phyloP scores from a whole-genome alignment of 2,888 invertebrate genomes.

The Amphipyra tragopoginis region DNA sequence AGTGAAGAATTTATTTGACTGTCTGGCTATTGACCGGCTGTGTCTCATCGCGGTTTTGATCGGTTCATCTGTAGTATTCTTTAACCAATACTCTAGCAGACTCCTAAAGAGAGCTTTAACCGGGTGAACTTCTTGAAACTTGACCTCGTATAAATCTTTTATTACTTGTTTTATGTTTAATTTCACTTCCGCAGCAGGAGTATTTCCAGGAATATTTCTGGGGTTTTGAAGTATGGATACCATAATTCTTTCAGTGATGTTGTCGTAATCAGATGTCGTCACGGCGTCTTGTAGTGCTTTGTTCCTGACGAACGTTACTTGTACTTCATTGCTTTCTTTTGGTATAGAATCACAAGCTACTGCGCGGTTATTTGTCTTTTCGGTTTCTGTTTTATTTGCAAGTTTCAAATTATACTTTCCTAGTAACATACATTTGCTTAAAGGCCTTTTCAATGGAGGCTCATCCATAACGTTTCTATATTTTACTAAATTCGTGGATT shows the following conservation, averaged over 20 bases:
- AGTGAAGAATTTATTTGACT: slow-evolving; percentile 72
- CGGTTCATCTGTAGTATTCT: slow-evolving; percentile 65
- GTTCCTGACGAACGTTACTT: slow-evolving; percentile 59
- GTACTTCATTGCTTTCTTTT: slow-evolving; percentile 59
- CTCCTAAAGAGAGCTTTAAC: slow-evolving; percentile 76
- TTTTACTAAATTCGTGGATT: slow-evolving; percentile 81
- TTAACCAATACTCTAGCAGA: slow-evolving; percentile 80
- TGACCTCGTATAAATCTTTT: slow-evolving; percentile 73
- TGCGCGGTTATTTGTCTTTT: slow-evolving; percentile 21
- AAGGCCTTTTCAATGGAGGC: slow-evolving; percentile 71
- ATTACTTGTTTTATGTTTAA: slow-evolving; percentile 73
- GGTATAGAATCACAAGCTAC: slow-evolving; percentile 51
- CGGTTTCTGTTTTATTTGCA: slow-evolving; percentile 37
- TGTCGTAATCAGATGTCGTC: slow-evolving; percentile 68
- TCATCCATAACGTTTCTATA: slow-evolving; percentile 75
- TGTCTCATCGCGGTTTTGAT: slow-evolving; percentile 64
- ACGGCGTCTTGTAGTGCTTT: slow-evolving; percentile 66
- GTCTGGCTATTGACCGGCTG: slow-evolving; percentile 69
- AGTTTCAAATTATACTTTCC: slow-evolving; percentile 63
- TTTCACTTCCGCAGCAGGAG: slow-evolving; percentile 54
- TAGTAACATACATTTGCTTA: slow-evolving; percentile 74
- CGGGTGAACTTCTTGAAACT: slow-evolving; percentile 69
- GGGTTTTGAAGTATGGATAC: slow-evolving; percentile 68
- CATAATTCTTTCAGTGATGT: slow-evolving; percentile 76
- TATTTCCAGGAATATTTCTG: too few relatives aligned